A percentile compares a stretch with the other conserved stretches of the same genome.
These are phyloP conservation scores for Phortica variegata DNA, from an alignment of 1,140 invertebrate genomes.

Conservation along the genomic window DNA sequence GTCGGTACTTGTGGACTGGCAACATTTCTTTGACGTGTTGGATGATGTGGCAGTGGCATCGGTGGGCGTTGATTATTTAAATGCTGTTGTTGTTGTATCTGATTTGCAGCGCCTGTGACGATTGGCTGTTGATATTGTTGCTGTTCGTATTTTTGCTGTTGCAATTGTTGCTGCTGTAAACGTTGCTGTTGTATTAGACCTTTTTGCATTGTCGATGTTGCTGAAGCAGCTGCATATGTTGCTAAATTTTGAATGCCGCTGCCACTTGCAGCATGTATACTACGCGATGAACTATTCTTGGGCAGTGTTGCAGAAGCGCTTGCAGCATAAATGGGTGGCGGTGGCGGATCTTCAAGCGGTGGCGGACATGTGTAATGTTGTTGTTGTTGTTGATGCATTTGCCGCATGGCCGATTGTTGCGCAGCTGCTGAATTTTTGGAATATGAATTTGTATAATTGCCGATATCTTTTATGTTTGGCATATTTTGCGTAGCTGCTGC, in stretches of 20 bases:
- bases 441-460: slow-evolving; percentile 46
- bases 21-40: slow-evolving; percentile 1
- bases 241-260: slow-evolving; percentile 15
- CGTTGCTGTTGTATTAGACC: slow-evolving; percentile 45
- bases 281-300: slow-evolving; percentile 30
- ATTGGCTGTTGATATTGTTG: slow-evolving; percentile 51
- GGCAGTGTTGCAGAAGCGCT: slow-evolving; percentile 45
- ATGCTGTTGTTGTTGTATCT: slow-evolving; percentile 19
- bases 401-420: slow-evolving; percentile 36
- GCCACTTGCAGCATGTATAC: slow-evolving; percentile 21
- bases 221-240: slow-evolving; percentile 40
- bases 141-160: slow-evolving; percentile 27
- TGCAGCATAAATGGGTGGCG: slow-evolving; percentile 44
- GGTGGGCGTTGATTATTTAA: slow-evolving; percentile 35
- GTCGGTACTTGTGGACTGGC: slow-evolving; percentile 16
- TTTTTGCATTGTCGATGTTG: slow-evolving; percentile 43
- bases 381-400: slow-evolving; percentile 31
- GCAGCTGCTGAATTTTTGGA: slow-evolving; percentile 46
- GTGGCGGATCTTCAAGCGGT: slow-evolving; percentile 51
- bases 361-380: slow-evolving; percentile 49
- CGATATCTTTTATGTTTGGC: slow-evolving; percentile 34
- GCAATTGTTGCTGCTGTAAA: slow-evolving; percentile 26
- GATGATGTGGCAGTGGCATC: slow-evolving; percentile 48
- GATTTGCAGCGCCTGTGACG: slow-evolving; percentile 31
- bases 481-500: slow-evolving; percentile 8